phyloP scores from a whole-genome alignment of 2,797 vertebrate species.

The Hozukius guyotensis region DNA sequence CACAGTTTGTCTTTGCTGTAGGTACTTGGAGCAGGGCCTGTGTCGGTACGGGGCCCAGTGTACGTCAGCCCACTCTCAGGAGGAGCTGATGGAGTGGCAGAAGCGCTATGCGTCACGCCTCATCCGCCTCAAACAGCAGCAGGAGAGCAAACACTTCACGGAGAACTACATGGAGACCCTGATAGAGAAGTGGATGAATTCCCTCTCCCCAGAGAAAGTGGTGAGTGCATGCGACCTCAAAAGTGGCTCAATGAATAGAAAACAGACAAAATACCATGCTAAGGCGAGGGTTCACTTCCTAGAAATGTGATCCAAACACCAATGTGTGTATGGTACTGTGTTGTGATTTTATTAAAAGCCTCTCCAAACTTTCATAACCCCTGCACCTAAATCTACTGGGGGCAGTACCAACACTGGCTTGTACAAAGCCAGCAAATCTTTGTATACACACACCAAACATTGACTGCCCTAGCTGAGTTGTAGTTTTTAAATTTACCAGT shows the following conservation, averaged over 20 bases:
- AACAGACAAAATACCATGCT: background rate
- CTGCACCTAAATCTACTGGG: background rate
- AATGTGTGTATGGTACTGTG: background rate
- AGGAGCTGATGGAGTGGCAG: conserved; percentile 98
- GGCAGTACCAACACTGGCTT: background rate
- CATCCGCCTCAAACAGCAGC: conserved; percentile 96
- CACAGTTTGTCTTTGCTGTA: conserved; percentile 52
- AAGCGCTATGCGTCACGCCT: conserved; percentile 96
- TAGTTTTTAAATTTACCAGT: background rate
- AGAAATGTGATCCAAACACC: background rate
- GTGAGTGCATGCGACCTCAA: conserved; percentile 73
- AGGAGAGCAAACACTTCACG: conserved; percentile 94
- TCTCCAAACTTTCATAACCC: background rate
- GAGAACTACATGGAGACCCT: conserved; percentile 99
- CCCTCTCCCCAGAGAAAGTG: conserved; percentile 97
- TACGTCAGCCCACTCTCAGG: conserved; percentile 98
- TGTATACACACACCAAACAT: background rate
- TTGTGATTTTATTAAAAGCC: background rate
- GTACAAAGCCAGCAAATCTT: background rate
- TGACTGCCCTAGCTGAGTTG: background rate
- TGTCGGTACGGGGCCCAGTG: conserved; percentile 98
- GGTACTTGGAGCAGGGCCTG: conserved; percentile 97
- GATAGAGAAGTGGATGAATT: conserved; percentile 99
- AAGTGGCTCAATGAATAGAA: background rate
- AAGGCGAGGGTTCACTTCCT: background rate